Conservation (phyloP, 2,113 vertebrate genomes). For the Laticauda laticaudata region DNA sequence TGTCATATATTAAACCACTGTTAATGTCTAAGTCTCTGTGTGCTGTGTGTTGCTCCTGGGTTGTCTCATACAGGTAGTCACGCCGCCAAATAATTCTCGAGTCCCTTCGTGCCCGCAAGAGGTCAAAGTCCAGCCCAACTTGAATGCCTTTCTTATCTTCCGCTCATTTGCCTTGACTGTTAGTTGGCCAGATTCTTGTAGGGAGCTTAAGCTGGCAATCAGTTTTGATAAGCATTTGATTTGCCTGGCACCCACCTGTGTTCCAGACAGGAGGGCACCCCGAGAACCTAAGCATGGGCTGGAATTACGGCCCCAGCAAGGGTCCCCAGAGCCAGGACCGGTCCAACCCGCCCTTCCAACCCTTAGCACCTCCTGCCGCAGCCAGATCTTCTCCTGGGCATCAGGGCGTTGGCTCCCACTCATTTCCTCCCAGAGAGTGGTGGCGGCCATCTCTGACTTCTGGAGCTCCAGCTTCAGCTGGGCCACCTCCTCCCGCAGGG, state of each 20-base stretch:
- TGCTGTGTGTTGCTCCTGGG: too few relatives aligned
- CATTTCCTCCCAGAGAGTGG: slow-evolving; percentile 71
- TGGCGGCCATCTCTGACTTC: slow-evolving; percentile 59
- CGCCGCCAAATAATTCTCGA: neutral
- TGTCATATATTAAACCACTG: too few relatives aligned
- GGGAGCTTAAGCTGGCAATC: neutral
- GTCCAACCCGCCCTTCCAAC: neutral
- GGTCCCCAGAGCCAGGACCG: neutral
- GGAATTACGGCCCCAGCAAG: neutral
- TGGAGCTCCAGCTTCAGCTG: slow-evolving; percentile 67
- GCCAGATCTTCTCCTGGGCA: slow-evolving; percentile 70
- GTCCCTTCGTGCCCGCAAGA: neutral
- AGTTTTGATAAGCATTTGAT: neutral
- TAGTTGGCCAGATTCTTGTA: neutral
- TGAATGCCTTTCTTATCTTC: neutral
- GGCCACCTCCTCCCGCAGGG: slow-evolving; percentile 63
- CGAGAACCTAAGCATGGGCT: neutral
- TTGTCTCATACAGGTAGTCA: too few relatives aligned
- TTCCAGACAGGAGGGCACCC: neutral
- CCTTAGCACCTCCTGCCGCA: slow-evolving; percentile 66
- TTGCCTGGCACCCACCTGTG: accelerated
- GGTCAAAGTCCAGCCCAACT: neutral
- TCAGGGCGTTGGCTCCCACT: slow-evolving; percentile 41
- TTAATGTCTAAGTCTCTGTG: too few relatives aligned
- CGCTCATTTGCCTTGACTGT: neutral